Evolutionary conservation across 2,888 invertebrate species (phyloP).

Genomic region (Apamea crenata): DNA sequence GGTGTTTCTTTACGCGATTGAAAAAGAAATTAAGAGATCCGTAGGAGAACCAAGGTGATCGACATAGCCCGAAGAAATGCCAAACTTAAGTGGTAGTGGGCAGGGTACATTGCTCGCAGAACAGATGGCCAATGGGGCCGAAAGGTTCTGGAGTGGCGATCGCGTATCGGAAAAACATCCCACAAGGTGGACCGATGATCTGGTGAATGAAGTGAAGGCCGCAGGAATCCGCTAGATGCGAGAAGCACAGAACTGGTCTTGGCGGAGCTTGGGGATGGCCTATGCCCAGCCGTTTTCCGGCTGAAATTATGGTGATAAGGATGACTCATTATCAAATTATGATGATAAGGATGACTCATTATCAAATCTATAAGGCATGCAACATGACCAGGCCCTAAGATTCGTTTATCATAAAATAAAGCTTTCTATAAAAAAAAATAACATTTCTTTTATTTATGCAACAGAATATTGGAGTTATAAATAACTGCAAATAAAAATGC

Average conservation of each 20-base stretch:
- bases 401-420: conserved; percentile 13
- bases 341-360: neutral
- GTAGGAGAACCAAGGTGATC: no score
- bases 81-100: no score
- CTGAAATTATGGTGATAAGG: neutral
- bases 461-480: conserved; percentile 51
- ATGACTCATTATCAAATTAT: neutral
- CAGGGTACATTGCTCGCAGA: neutral
- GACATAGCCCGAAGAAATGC: no score
- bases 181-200: neutral
- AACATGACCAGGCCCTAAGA: neutral
- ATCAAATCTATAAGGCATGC: neutral
- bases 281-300: neutral
- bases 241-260: neutral
- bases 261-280: neutral
- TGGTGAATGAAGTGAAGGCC: neutral
- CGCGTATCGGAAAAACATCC: neutral
- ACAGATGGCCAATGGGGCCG: neutral
- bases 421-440: conserved; percentile 23
- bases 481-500: conserved; percentile 60
- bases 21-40: no score
- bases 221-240: neutral
- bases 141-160: neutral
- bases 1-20: no score
- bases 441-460: conserved; percentile 39